Base-by-base conservation (phyloP, 2,888 invertebrate species). In the Zeuzera pyrina region DNA sequence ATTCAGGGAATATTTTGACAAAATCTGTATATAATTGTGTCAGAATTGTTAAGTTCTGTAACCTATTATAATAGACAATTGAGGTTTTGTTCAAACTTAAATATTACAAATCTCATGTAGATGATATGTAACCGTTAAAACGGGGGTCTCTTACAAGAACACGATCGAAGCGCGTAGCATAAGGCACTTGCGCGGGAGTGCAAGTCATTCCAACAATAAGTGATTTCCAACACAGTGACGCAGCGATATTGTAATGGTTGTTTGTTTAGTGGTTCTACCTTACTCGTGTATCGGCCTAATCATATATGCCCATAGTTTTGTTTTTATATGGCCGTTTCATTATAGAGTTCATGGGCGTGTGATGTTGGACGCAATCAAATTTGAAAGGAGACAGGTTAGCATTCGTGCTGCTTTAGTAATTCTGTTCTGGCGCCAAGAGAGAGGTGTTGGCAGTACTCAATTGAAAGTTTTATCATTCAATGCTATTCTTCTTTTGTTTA, bases 181-280 rank as follows among this genome's bases (percentile, higher is more conserved):
- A 72, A 66, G 60, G 64, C 73, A 74, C 78, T 69, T 46, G 56
- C 52, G 47, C 53, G 42, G 51, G 53, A 61, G 51, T 74, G 81
- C 81, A 81, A 83, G 81, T 83, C 81, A 83, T 62, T 68, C 65
- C 57, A 57, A 71, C 78, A 77, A 79, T 81, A 83, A 81, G 79
- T 81, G 81, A 83, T 81, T 83, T 81, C 76, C 55, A 77, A 77
- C 76, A 72, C 65, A 62, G 56, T 83, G 81, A 83, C 74, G 57
- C 54, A 57, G 78, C 79, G 49, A 50, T 79, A 78, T 79, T 79
- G 63, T 76, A 77, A 81, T 79, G 60, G 72, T 67, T 81, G 81
- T 83, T 83, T 83, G 81, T 81, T 83, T 83, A 79, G 78, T 69
- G 73, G 76, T 64, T 79, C 79, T 79, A 78, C 81, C 81, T 81